Conservation (phyloP, 2,113 vertebrate genomes). For the Oncorhynchus mykiss region DNA sequence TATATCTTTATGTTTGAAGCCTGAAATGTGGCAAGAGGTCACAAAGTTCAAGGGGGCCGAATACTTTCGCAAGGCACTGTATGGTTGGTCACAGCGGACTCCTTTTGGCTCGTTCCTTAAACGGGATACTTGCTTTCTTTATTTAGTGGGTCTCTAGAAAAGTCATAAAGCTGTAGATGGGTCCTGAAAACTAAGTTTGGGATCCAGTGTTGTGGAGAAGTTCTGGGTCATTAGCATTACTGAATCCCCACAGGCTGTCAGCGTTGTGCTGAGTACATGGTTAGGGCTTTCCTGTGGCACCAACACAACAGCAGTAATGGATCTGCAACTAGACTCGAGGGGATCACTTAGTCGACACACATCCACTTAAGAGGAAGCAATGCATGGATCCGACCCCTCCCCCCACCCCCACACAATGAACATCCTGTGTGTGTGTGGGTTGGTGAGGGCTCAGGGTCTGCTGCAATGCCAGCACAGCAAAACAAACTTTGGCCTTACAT, state of each 20-base stretch:
- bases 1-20: no score
- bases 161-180: no score
- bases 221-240: neutral
- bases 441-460: conserved; percentile 26
- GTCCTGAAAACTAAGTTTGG: no score
- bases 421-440: conserved; percentile 37
- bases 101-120: no score
- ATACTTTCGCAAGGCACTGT: no score
- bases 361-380: conserved; percentile 55
- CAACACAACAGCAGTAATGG: conserved; percentile 62
- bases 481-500: conserved; percentile 11
- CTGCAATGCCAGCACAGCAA: conserved; percentile 14
- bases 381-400: conserved; percentile 28
- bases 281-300: conserved; percentile 50
- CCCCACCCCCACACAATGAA: conserved; percentile 16
- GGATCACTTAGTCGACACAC: conserved; percentile 57
- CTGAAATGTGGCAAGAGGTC: no score
- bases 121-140: no score
- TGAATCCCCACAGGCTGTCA: neutral
- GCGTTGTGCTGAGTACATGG: conserved; percentile 59
- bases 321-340: conserved; percentile 61
- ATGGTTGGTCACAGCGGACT: no score
- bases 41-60: no score
- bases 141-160: no score
- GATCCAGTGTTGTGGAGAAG: neutral